Evolutionary conservation across 2,797 vertebrate genomes (phyloP).

Genomic region (Meda fulgida): DNA sequence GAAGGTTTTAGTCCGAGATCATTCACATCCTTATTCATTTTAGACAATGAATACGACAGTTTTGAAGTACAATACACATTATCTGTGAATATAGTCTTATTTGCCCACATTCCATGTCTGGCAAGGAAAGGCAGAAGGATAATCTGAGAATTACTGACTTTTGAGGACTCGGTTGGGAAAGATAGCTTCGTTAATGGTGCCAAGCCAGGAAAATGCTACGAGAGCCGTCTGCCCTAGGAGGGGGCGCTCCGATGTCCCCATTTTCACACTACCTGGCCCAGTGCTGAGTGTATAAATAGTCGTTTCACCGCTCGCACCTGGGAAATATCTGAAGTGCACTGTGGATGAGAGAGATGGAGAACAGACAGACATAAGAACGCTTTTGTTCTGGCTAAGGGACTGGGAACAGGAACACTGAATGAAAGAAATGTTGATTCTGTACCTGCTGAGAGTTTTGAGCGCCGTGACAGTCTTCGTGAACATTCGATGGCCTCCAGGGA

Average conservation of each 20-base stretch:
- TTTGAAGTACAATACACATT: slow-evolving; percentile 53
- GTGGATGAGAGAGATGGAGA: slow-evolving; percentile 19
- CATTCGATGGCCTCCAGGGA: background rate
- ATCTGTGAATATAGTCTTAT: slow-evolving; percentile 67
- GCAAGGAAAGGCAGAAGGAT: slow-evolving; percentile 58
- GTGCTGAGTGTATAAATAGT: slow-evolving; percentile 62
- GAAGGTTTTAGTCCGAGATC: slow-evolving; percentile 60
- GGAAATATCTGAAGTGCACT: slow-evolving; percentile 51
- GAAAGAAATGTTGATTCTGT: background rate
- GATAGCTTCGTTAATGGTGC: slow-evolving; percentile 67
- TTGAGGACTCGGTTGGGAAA: slow-evolving; percentile 50
- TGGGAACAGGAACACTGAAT: background rate
- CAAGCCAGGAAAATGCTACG: slow-evolving; percentile 67
- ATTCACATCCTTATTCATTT: background rate
- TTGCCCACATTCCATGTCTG: slow-evolving; percentile 63
- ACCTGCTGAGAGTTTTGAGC: background rate
- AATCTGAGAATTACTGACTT: slow-evolving; percentile 48
- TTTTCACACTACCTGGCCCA: slow-evolving; percentile 55
- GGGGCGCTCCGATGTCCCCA: slow-evolving; percentile 55
- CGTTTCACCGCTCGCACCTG: slow-evolving; percentile 57
- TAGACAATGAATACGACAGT: slow-evolving; percentile 26
- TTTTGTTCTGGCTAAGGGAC: slow-evolving; percentile 10
- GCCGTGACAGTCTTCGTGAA: background rate
- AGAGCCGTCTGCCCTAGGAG: slow-evolving; percentile 50
- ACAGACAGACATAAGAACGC: slow-evolving; percentile 3